Evolutionary conservation across 2,797 vertebrate genomes (phyloP).

Genomic region (Enteromius unitaeniatus): DNA sequence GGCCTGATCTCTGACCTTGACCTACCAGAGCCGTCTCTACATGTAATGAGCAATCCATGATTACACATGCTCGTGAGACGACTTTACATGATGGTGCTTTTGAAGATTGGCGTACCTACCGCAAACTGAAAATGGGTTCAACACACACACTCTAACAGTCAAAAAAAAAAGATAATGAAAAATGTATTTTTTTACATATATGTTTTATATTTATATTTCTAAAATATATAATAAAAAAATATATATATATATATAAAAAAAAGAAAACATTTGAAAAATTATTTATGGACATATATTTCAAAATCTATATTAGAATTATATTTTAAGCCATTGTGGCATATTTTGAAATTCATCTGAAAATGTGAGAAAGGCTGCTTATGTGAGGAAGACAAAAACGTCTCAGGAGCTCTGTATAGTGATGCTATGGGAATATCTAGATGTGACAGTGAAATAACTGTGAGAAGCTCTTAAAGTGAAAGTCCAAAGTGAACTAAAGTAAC

Average conservation of each 20-base stretch:
- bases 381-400: not conserved
- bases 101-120: conserved; percentile 50
- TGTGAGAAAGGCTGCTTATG: too few relatives aligned
- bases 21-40: conserved; percentile 50
- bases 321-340: not conserved
- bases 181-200: not conserved
- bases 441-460: conserved; percentile 39
- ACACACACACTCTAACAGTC: not conserved
- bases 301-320: not conserved
- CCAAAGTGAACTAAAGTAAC: conserved; percentile 30
- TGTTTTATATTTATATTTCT: not conserved
- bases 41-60: conserved; percentile 54
- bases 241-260: not conserved
- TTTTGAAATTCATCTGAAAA: not conserved
- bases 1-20: conserved; percentile 54
- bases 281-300: too few relatives aligned
- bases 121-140: conserved; percentile 21
- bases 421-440: conserved; percentile 53
- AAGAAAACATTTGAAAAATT: not conserved
- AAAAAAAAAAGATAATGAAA: too few relatives aligned
- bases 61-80: conserved; percentile 54
- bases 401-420: conserved; percentile 37
- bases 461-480: conserved; percentile 29
- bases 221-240: not conserved
- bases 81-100: conserved; percentile 50